Percentiles rank a stretch among this genome's conserved stretches.
These are phyloP conservation scores for Spea multiplicata DNA, from an alignment of 2,113 vertebrate species.

Conservation along the genomic window DNA sequence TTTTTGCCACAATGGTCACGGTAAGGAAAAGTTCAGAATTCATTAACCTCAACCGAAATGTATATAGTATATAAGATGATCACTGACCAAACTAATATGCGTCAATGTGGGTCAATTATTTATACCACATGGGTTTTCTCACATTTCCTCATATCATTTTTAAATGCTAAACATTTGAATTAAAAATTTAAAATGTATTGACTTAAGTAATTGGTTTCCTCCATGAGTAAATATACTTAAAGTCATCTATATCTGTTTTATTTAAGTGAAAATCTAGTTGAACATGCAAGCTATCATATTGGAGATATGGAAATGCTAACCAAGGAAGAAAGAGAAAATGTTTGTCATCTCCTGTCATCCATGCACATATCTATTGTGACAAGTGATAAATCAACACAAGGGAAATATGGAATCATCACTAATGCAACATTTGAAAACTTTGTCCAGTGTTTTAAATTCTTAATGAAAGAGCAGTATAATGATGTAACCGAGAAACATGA, in stretches of 20 bases:
- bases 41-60: too few species aligned
- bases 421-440: constrained; percentile 42
- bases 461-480: constrained; percentile 12
- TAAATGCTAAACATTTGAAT: too few species aligned
- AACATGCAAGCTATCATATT: constrained; percentile 37
- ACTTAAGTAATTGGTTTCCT: too few species aligned
- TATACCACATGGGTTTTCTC: too few species aligned
- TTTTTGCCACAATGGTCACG: constrained; percentile 60
- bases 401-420: constrained; percentile 32
- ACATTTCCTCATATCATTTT: too few species aligned
- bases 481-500: constrained; percentile 13
- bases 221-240: neutral
- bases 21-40: constrained; percentile 19
- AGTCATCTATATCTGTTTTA: neutral
- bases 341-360: constrained; percentile 44
- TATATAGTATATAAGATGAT: too few species aligned
- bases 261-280: constrained; percentile 32
- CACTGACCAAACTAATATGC: too few species aligned
- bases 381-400: constrained; percentile 4
- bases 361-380: constrained; percentile 43
- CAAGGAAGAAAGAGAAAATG: constrained; percentile 38
- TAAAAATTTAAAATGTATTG: too few species aligned
- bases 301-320: constrained; percentile 24
- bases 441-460: constrained; percentile 23
- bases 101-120: too few species aligned